Base-by-base conservation (phyloP, 2,888 invertebrate genomes). In the Biston betularia region DNA sequence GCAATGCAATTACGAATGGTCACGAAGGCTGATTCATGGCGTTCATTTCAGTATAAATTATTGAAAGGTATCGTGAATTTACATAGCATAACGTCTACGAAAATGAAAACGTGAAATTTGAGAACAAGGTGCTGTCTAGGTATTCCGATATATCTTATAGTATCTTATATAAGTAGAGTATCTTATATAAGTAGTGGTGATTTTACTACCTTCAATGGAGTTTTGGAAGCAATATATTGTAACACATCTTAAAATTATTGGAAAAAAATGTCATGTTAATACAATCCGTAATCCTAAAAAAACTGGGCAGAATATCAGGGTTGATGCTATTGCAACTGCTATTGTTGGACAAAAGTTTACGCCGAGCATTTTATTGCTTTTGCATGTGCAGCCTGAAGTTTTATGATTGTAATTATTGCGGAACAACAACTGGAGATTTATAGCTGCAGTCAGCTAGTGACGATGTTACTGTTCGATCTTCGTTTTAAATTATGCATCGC, bases 1-100 rank as follows among this genome's bases (percentile, higher is more conserved):
- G 87, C 87, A 81, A 88, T 87, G 89, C 93, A 93, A 93, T 93
- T 93, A 93, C 90, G 80, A 77, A 78, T 81, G 84, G 91, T 93
- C 93, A 93, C 93, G 93, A 92, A 82, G 87, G 81, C 79, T 89
- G 90, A 91, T 91, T 90, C 89, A 90, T 84, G 86, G 77, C 77
- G 79, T 84, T 87, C 88, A 87, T 89, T 87, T 83, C 81, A 69
- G 76, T 76, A 84, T 90, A 89, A 89, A 90, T 92, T 88, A 89
- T 86, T 74, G 72, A 50, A 58, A 46, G 49, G 34, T 53, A 49
- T 33, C 44, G 48, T 35, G 35, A 14, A 48, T 65, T 57, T 60
- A 60, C 54, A 56, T 60, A 46, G 10, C 42, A 38, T 38, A 12
- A 24, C 24, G 15, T 9, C 8, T 50, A 12, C 24, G 11, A 54